These are phyloP conservation scores for Stenodema calcarata DNA, from an alignment of 2,888 invertebrate genomes.

Conservation along the genomic window DNA sequence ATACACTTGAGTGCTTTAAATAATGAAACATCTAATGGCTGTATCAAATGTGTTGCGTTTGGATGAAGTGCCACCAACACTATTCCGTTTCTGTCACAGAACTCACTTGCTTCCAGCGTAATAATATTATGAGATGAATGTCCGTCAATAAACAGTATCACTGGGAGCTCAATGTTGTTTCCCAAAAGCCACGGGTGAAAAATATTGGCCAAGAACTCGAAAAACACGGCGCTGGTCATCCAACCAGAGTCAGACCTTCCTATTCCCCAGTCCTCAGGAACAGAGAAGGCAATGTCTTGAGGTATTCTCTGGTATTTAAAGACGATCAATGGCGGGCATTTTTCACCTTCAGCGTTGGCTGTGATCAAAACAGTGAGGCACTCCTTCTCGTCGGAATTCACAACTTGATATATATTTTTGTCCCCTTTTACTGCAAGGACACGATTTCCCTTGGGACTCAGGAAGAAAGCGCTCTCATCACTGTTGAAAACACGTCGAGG, in stretches of 20 bases:
- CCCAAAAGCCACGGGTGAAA: constrained; percentile 60
- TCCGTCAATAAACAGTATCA: constrained; percentile 61
- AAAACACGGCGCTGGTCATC: constrained; percentile 62
- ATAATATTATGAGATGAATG: constrained; percentile 61
- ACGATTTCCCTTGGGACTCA: constrained; percentile 53
- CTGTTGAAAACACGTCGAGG: constrained; percentile 54
- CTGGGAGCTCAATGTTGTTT: constrained; percentile 59
- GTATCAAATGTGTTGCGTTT: constrained; percentile 56
- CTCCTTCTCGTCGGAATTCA: constrained; percentile 58
- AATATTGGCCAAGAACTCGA: constrained; percentile 60
- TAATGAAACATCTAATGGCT: constrained; percentile 57
- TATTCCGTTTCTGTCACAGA: constrained; percentile 48
- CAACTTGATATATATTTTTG: constrained; percentile 58
- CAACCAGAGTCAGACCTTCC: constrained; percentile 62
- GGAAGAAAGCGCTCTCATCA: constrained; percentile 55
- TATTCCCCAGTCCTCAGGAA: constrained; percentile 59
- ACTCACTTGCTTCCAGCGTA: constrained; percentile 51
- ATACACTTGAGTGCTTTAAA: background rate
- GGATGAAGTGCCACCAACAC: constrained; percentile 54
- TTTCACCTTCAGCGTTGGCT: constrained; percentile 58
- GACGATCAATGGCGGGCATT: constrained; percentile 53
- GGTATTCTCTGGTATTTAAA: constrained; percentile 55
- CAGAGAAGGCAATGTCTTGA: constrained; percentile 50
- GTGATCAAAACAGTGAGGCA: constrained; percentile 57
- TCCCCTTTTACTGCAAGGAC: constrained; percentile 56